Base-by-base conservation (phyloP, 2,113 vertebrate species). In the Neotoma lepida region DNA sequence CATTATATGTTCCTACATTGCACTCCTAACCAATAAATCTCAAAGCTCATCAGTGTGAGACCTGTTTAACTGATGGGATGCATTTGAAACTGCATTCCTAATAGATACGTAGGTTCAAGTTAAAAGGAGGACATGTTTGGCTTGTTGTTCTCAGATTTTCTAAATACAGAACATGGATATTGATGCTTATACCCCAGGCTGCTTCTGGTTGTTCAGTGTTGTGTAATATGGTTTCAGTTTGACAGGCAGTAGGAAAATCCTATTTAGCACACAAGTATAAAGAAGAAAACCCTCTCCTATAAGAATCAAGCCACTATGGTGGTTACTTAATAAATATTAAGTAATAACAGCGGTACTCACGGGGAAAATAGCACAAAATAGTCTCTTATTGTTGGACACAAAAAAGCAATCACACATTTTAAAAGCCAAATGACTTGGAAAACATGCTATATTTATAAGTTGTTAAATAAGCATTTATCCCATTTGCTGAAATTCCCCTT, bases 311-410 rank as follows among this genome's bases (percentile, higher is more conserved):
- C 18, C 89, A 96, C 89, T 92, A 63, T 58, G 13, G 49, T 95
- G 88, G 33, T 39, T 95, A 91, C 88, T 95, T 95, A 93, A 96
- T 96, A 97, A 94, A 94, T 96, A 94, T 91, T 96, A 96, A 96
- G 86, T 92, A 96, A 94, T 92, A 95, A 76, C 68, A 92, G 20
- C 35, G 44, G 74, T 71, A 93, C 84, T 95, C 63, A 8, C 46
- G 89, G 73, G 91, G 78, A 4, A 96, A 96, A 97, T 96, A 95
- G 30, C 39, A 91, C 87, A 91, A 96, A 96, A 96, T 76, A 93
- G 91, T 78, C 30, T 95, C 49, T 91, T 80, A 94, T 87, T 96
- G 63, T 89, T 54, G 39, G 35, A 89, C 61, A 61, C 56, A 88
- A 95, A 86, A 96, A 96, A 86, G 35, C 64, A 96, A 92, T 94